phyloP scores from a whole-genome alignment of 2,888 invertebrate species.

The Meganola albula region DNA sequence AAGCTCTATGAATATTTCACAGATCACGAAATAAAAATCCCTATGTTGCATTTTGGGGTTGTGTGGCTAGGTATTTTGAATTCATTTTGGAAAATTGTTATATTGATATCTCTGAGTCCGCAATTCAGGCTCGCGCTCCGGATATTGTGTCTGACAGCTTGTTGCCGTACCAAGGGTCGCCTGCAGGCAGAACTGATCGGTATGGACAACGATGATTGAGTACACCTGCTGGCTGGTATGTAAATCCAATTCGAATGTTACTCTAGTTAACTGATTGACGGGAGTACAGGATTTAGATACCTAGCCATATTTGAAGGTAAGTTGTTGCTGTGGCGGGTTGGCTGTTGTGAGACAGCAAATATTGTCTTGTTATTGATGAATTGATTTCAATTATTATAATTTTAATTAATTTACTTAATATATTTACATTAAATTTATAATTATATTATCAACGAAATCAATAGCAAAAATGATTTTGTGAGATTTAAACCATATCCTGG shows the following conservation, averaged over 20 bases:
- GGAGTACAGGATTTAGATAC: constrained; percentile 21
- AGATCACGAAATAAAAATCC: constrained; percentile 82
- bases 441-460: too few species aligned
- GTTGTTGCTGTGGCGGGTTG: too few species aligned
- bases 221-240: constrained; percentile 31
- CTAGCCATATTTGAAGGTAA: too few species aligned
- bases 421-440: too few species aligned
- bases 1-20: constrained; percentile 86
- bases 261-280: constrained; percentile 2
- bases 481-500: too few species aligned
- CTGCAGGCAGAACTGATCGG: constrained; percentile 91
- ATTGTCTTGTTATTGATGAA: too few species aligned
- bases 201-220: constrained; percentile 90
- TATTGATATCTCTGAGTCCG: constrained; percentile 92
- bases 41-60: constrained; percentile 92
- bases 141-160: constrained; percentile 91
- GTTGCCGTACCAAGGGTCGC: constrained; percentile 90
- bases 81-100: constrained; percentile 96
- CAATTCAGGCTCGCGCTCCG: constrained; percentile 94
- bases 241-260: constrained; percentile 18
- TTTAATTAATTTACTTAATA: too few species aligned
- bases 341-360: too few species aligned
- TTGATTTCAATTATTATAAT: too few species aligned
- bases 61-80: constrained; percentile 97
- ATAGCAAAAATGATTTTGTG: too few species aligned